phyloP scores from a whole-genome alignment of 2,888 invertebrate species.

The Boloria euphrosyne region DNA sequence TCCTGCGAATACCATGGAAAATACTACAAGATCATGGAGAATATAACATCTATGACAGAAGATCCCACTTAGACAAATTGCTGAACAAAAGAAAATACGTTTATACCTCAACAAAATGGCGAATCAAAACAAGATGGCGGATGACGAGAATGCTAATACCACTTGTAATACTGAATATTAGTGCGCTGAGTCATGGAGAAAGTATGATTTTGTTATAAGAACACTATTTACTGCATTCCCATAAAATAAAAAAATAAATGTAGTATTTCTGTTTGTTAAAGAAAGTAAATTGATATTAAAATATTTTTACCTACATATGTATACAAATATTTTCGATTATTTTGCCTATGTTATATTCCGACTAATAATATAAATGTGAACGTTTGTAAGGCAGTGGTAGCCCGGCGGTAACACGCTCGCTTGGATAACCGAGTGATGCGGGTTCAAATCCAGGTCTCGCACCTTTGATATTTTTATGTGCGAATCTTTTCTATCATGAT shows the following conservation, averaged over 20 bases:
- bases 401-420: no score
- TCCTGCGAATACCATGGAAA: conserved; percentile 48
- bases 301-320: no score
- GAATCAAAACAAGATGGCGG: conserved; percentile 60
- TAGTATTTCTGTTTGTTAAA: conserved; percentile 1
- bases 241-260: conserved; percentile 14
- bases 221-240: conserved; percentile 10
- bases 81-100: conserved; percentile 32
- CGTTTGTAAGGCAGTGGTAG: no score
- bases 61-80: conserved; percentile 3
- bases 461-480: no score
- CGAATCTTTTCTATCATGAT: no score
- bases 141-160: conserved; percentile 56
- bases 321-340: no score
- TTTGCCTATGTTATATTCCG: no score
- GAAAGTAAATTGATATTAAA: not conserved
- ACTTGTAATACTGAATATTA: conserved; percentile 64
- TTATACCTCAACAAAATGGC: conserved; percentile 45
- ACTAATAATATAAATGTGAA: no score
- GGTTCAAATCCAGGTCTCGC: no score
- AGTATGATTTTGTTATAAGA: conserved; percentile 45
- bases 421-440: no score
- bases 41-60: conserved; percentile 33
- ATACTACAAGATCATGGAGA: conserved; percentile 40
- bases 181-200: conserved; percentile 56